phyloP scores from a whole-genome alignment of 2,888 invertebrate species.

The Lingula anatina region DNA sequence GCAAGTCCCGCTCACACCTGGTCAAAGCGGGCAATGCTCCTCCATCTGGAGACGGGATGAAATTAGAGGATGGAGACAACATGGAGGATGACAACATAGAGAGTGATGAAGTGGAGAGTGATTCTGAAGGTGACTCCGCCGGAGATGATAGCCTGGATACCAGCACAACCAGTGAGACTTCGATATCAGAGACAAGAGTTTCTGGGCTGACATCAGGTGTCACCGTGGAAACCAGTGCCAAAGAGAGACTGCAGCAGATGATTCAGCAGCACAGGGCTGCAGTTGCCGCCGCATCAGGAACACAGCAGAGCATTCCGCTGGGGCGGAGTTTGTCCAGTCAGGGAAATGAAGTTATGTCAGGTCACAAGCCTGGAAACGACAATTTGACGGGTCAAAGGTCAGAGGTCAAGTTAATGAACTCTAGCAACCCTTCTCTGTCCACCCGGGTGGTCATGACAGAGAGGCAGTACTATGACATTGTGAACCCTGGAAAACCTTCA shows the following conservation, averaged over 20 bases:
- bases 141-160: not conserved
- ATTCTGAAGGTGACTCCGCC: conserved; percentile 9
- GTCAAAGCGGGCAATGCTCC: conserved; percentile 18
- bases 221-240: not conserved
- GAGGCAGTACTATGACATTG: not conserved
- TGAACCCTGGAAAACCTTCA: not conserved
- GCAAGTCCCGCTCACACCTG: conserved; percentile 56
- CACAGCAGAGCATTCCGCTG: too few species aligned
- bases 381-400: too few species aligned
- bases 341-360: too few species aligned
- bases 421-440: not conserved
- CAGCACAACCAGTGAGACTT: not conserved
- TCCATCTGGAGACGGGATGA: conserved; percentile 3
- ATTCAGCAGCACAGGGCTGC: not conserved
- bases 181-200: not conserved
- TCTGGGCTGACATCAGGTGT: not conserved
- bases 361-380: too few species aligned
- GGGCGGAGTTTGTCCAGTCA: too few species aligned
- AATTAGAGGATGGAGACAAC: conserved; percentile 7
- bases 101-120: conserved; percentile 3
- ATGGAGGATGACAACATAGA: not conserved
- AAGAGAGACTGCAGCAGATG: not conserved
- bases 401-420: too few species aligned
- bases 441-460: not conserved
- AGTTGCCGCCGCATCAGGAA: too few species aligned